A percentile compares a stretch with the other conserved stretches of the same genome.
These are phyloP conservation scores for Peribatodes rhomboidaria DNA, from an alignment of 2,888 invertebrate species.

Conservation along the genomic window DNA sequence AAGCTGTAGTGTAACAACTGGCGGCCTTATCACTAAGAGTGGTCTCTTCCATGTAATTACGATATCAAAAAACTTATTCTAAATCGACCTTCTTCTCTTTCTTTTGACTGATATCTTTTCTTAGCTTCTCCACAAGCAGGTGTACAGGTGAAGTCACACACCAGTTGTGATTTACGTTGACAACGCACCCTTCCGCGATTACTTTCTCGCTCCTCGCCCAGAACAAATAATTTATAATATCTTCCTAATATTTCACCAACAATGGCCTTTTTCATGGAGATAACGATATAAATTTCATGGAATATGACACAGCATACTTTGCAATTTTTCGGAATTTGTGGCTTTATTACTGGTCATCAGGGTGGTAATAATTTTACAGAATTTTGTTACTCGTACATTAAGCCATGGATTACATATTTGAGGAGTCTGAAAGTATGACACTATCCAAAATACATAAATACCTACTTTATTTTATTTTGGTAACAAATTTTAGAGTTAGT, in stretches of 20 bases:
- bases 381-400: not conserved
- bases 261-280: slow-evolving; percentile 34
- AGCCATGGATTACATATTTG: not conserved
- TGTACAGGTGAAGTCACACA: slow-evolving; percentile 31
- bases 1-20: too few relatives aligned
- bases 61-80: too few relatives aligned
- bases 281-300: slow-evolving; percentile 29
- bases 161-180: slow-evolving; percentile 35
- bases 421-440: not conserved
- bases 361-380: slow-evolving; percentile 1
- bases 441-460: too few relatives aligned
- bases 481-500: too few relatives aligned
- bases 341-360: slow-evolving; percentile 23
- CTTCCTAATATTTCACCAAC: slow-evolving; percentile 37
- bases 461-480: too few relatives aligned
- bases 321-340: slow-evolving; percentile 22
- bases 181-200: slow-evolving; percentile 36
- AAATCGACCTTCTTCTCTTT: too few relatives aligned
- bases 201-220: slow-evolving; percentile 31
- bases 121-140: not conserved
- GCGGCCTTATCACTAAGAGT: too few relatives aligned
- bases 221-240: slow-evolving; percentile 41
- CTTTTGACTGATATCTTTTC: too few relatives aligned
- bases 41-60: too few relatives aligned
- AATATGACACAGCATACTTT: slow-evolving; percentile 25